A percentile compares a stretch with the other conserved stretches of the same genome.
Evolutionary conservation across 2,797 vertebrate species (phyloP).

Genomic region (Macrochelys suwanniensis): DNA sequence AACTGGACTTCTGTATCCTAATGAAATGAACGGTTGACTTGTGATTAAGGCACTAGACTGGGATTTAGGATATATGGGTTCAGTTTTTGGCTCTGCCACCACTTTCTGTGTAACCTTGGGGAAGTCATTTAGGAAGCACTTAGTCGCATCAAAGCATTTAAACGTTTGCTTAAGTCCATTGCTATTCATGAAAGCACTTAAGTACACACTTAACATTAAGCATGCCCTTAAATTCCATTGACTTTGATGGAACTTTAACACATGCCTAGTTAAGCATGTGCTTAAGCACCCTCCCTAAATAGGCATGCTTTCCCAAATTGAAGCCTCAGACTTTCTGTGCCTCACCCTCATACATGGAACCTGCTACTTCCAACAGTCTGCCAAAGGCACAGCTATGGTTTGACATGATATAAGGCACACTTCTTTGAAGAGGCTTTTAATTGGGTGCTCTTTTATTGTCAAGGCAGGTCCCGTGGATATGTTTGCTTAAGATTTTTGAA

Average conservation of each 20-base stretch:
- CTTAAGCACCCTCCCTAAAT: neutral
- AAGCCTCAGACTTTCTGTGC: neutral
- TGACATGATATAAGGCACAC: neutral
- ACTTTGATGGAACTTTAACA: neutral
- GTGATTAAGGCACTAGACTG: slow-evolving; percentile 17
- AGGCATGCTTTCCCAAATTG: neutral
- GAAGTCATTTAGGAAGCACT: slow-evolving; percentile 56
- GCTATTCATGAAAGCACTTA: neutral
- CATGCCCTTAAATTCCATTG: neutral
- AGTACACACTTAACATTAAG: neutral
- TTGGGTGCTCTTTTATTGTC: neutral
- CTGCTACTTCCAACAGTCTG: neutral
- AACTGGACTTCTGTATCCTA: slow-evolving; percentile 22
- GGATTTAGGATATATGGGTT: slow-evolving; percentile 39
- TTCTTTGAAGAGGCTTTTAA: neutral
- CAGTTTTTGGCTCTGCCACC: slow-evolving; percentile 42
- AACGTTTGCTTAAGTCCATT: neutral
- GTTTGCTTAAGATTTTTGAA: slow-evolving; percentile 13
- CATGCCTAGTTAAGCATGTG: neutral
- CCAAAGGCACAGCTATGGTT: neutral
- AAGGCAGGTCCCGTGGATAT: neutral
- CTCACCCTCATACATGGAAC: neutral
- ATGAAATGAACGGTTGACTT: slow-evolving; percentile 5
- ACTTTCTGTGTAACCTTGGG: slow-evolving; percentile 39
- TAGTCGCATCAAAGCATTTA: slow-evolving; percentile 30